These are phyloP conservation scores for Pseudorhiza aurosa DNA, from an alignment of 30 jellyfish, hydroid and myxozoan species.

Conservation along the genomic window DNA sequence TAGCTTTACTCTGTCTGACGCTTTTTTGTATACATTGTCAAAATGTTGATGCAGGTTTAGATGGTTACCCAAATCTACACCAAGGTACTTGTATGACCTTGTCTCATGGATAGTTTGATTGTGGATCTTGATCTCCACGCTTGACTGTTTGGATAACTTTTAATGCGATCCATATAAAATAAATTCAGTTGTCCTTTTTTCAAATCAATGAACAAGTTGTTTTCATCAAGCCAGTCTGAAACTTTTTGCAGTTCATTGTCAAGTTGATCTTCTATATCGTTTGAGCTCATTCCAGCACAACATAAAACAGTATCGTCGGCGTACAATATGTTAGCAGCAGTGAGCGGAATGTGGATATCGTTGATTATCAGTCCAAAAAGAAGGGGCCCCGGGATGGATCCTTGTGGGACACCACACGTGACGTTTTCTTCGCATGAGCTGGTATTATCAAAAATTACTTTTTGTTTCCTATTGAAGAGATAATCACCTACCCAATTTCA, in stretches of 20 bases:
- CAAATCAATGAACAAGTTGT: too few relatives aligned
- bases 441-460: conserved; percentile 27
- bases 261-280: background rate
- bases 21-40: too few relatives aligned
- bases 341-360: conserved; percentile 33
- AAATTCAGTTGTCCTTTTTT: too few relatives aligned
- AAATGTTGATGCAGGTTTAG: too few relatives aligned
- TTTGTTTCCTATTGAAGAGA: conserved; percentile 45
- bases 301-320: conserved; percentile 25
- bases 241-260: conserved; percentile 27
- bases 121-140: too few relatives aligned
- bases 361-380: conserved; percentile 38
- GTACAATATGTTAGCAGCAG: conserved; percentile 32
- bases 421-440: conserved; percentile 31
- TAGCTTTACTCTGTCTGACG: too few relatives aligned
- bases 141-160: too few relatives aligned
- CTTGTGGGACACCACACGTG: conserved; percentile 34
- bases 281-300: conserved; percentile 13
- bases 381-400: conserved; percentile 42
- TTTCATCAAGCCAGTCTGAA: too few relatives aligned
- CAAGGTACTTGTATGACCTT: too few relatives aligned
- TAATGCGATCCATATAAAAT: too few relatives aligned
- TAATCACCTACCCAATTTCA: conserved; percentile 34
- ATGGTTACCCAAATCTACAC: too few relatives aligned
- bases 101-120: too few relatives aligned